Percentiles rank a stretch among this genome's conserved stretches.
Conservation (phyloP, 2,113 vertebrate species). For the Eupsittula cactorum region DNA sequence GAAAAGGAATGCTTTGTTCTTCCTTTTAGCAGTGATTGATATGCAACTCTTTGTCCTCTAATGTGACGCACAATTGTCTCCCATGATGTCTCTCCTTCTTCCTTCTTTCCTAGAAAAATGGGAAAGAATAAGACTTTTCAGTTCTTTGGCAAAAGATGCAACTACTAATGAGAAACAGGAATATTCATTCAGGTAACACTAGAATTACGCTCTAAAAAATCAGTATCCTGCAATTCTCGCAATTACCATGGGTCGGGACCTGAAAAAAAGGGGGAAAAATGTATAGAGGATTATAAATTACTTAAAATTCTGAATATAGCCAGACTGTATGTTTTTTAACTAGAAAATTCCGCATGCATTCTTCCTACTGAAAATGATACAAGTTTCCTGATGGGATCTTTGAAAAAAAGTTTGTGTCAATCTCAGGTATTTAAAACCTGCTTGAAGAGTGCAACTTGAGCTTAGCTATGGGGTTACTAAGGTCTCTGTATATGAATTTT, state of each 20-base stretch:
- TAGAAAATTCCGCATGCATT: background rate
- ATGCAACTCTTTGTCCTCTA: background rate
- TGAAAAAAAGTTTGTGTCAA: slow-evolving; percentile 1
- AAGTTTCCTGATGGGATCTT: background rate
- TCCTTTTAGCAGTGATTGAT: background rate
- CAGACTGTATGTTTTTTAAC: background rate
- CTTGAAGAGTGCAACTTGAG: background rate
- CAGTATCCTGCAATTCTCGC: background rate
- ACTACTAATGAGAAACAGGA: background rate
- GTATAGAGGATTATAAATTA: background rate
- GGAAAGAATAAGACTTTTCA: background rate
- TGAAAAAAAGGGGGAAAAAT: background rate
- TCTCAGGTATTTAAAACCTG: slow-evolving; percentile 27
- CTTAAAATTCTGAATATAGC: background rate
- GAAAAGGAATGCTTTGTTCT: background rate
- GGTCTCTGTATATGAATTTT: slow-evolving; percentile 22
- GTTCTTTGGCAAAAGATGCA: background rate
- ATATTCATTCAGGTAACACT: background rate
- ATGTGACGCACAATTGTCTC: background rate
- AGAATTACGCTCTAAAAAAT: background rate
- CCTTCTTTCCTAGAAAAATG: background rate
- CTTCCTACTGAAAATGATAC: background rate
- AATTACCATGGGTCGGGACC: background rate
- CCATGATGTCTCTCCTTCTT: background rate
- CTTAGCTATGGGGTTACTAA: background rate